Base-by-base conservation (phyloP, 2,888 invertebrate genomes). In the Thelaira solivaga region DNA sequence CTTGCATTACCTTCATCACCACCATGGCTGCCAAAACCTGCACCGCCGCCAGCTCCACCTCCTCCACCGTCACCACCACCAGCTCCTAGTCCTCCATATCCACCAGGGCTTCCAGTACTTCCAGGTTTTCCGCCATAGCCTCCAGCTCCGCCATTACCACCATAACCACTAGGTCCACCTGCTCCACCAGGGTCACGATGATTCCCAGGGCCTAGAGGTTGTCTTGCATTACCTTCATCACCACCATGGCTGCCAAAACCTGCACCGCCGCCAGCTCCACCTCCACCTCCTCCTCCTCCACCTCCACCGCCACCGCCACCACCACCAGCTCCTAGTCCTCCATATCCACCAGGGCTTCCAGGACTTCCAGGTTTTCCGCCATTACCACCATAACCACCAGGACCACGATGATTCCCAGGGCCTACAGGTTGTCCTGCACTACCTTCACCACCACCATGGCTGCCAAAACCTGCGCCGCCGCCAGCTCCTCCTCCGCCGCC, bases 241-340 rank as follows among this genome's bases (percentile, higher is more conserved):
- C 51, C 71, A 36, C 53, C 53, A 24, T 8, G 13, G 7, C 51
- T 57, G 29, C 68, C 36, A n/a, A 13, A 24, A 7, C 69, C 80
- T n/a, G n/a, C n/a, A 5, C 73, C 62, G 0, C 11, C 3, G 2
- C 26, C 45, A 2, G 62, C 74, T 4, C n/a, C 22, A 8, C 47
- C 43, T 2, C 65, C 69, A 2, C 13, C 2, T 11, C 64, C 61
- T 6, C 36, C 49, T 5, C 6, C 10, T 22, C 39, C 36, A 0
- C 68, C 49, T 4, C 13, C 7, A 1, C 47, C 41, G 1, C 49
- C 49, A 3, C 57, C 47, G 2, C 13, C 47, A 20, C 16, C 18
- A 11, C 51, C 64, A 1, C 51, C 61, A 4, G 26, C 39, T 2
- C 41, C 43, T 0, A 13, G 2, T 0, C 11, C 31, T 3, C 47